phyloP scores from a whole-genome alignment of 1,140 invertebrate species.

The Drosophila pectinifera region DNA sequence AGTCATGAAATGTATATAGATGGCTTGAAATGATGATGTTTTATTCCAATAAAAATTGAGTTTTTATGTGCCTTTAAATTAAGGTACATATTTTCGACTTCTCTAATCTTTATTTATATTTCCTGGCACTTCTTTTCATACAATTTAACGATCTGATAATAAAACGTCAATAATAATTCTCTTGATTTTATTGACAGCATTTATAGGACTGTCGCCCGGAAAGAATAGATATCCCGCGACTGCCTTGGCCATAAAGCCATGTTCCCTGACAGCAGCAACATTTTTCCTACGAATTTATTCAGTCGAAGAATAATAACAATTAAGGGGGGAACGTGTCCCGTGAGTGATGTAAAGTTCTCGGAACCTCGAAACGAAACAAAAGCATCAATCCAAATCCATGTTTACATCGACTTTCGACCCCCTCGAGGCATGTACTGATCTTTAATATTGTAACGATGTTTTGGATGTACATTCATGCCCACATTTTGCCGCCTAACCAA shows the following conservation, averaged over 20 bases:
- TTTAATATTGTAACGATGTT: constrained; percentile 16
- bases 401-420: constrained; percentile 27
- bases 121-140: neutral
- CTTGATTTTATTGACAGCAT: constrained; percentile 32
- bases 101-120: neutral
- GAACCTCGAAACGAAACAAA: constrained; percentile 13
- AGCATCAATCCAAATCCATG: constrained; percentile 32
- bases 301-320: constrained; percentile 8
- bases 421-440: constrained; percentile 1
- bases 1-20: neutral
- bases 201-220: constrained; percentile 19
- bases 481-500: constrained; percentile 19
- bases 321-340: neutral
- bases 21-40: neutral
- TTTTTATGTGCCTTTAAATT: neutral
- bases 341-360: constrained; percentile 42
- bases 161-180: constrained; percentile 55
- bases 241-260: constrained; percentile 4
- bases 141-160: constrained; percentile 43
- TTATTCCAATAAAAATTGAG: neutral
- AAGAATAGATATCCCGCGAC: constrained; percentile 10
- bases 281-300: constrained; percentile 17
- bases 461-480: constrained; percentile 24
- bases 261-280: neutral
- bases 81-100: neutral